These are phyloP conservation scores for Platycnemis pennipes DNA, from an alignment of 2,888 invertebrate genomes.

Conservation along the genomic window DNA sequence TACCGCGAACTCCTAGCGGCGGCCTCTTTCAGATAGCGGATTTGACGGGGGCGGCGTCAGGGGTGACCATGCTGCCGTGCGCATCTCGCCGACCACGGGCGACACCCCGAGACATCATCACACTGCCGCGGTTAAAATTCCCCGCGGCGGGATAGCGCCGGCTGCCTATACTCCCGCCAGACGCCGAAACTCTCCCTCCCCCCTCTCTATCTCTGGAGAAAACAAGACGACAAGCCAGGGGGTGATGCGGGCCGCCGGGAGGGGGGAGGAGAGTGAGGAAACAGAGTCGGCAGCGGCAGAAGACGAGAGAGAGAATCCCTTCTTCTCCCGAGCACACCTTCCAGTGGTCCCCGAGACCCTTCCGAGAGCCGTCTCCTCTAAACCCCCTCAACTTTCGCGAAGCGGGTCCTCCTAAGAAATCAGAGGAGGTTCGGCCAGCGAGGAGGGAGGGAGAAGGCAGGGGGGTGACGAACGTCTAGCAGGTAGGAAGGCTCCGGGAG, in stretches of 20 bases:
- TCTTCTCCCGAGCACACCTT: neutral
- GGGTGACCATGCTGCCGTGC: neutral
- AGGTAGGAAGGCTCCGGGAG: neutral
- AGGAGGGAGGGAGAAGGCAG: neutral
- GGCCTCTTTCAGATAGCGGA: neutral
- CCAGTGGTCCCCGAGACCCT: neutral
- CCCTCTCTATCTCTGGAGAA: neutral
- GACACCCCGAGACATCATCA: neutral
- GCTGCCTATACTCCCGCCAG: neutral
- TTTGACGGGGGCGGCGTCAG: neutral
- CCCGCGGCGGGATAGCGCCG: neutral
- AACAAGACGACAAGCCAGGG: neutral
- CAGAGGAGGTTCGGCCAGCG: neutral
- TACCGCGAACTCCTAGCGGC: neutral
- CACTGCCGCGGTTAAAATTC: neutral
- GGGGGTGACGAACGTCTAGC: neutral
- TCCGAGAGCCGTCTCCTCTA: too few relatives aligned
- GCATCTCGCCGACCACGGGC: neutral
- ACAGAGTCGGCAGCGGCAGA: neutral
- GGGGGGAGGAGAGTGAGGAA: neutral
- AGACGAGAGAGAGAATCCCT: neutral
- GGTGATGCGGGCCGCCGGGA: neutral
- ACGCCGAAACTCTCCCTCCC: neutral
- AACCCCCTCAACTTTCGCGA: neutral
- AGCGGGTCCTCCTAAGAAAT: neutral